Conservation (phyloP, 2,113 vertebrate species). For the Scytalopus superciliaris region DNA sequence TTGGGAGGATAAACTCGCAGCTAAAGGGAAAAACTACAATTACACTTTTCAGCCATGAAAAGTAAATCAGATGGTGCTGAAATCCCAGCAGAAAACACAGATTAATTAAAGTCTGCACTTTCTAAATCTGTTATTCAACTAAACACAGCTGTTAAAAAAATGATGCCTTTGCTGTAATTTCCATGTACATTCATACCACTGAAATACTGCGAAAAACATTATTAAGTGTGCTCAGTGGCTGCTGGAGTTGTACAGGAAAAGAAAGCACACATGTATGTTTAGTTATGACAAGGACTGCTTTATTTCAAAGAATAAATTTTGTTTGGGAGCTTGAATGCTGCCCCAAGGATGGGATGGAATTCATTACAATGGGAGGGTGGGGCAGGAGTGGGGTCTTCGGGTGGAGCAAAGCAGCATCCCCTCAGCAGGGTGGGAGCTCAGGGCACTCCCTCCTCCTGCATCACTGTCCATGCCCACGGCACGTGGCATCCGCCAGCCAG, state of each 20-base stretch:
- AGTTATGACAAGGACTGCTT: background rate
- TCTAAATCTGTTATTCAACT: conserved; percentile 81
- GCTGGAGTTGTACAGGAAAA: background rate
- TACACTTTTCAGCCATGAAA: conserved; percentile 76
- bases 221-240: conserved; percentile 1
- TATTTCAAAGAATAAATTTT: background rate
- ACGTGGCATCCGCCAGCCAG: background rate
- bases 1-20: conserved; percentile 69
- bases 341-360: background rate
- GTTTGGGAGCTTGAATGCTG: background rate
- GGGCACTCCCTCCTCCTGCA: background rate
- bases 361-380: background rate
- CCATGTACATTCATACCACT: conserved; percentile 31
- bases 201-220: conserved; percentile 29
- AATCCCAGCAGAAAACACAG: conserved; percentile 80
- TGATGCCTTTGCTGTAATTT: conserved; percentile 72
- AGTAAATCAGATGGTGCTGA: conserved; percentile 78
- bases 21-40: conserved; percentile 72
- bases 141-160: conserved; percentile 78
- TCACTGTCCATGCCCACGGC: background rate
- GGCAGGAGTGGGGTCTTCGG: background rate
- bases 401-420: background rate
- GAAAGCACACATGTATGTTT: background rate
- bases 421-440: background rate
- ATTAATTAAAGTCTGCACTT: conserved; percentile 81